Percentiles rank a stretch among this genome's conserved stretches.
Conservation (phyloP, 2,113 vertebrate genomes). For the Bufo gargarizans region DNA sequence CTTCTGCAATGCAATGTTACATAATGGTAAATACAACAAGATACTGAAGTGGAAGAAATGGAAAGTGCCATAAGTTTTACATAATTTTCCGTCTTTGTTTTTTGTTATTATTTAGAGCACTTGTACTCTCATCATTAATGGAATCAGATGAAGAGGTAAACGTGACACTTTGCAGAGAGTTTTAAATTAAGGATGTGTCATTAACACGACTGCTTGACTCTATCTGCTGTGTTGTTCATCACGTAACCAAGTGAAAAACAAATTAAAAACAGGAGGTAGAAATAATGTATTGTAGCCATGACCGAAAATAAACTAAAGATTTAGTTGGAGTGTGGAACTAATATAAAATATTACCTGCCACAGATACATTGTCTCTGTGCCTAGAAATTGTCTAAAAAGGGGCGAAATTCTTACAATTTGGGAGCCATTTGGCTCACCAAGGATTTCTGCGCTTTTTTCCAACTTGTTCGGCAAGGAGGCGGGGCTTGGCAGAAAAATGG, state of each 20-base stretch:
- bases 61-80: conserved; percentile 27
- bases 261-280: no score
- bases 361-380: no score
- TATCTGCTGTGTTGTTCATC: not conserved
- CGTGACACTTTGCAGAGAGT: not conserved
- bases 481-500: no score
- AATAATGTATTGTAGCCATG: no score
- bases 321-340: no score
- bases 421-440: no score
- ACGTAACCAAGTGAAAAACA: not conserved
- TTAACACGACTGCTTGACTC: not conserved
- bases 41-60: conserved; percentile 28
- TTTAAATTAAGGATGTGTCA: not conserved
- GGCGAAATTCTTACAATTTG: no score
- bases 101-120: not conserved
- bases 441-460: no score
- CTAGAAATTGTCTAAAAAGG: no score
- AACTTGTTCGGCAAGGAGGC: no score
- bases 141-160: not conserved
- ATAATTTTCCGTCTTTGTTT: conserved; percentile 13
- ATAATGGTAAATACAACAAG: conserved; percentile 37
- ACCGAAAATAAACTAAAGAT: no score
- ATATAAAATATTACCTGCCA: no score
- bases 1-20: not conserved
- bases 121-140: conserved; percentile 16